Percentiles rank a stretch among this genome's conserved stretches.
Conservation (phyloP, 2,888 invertebrate genomes). For the Parnassius orleans region DNA sequence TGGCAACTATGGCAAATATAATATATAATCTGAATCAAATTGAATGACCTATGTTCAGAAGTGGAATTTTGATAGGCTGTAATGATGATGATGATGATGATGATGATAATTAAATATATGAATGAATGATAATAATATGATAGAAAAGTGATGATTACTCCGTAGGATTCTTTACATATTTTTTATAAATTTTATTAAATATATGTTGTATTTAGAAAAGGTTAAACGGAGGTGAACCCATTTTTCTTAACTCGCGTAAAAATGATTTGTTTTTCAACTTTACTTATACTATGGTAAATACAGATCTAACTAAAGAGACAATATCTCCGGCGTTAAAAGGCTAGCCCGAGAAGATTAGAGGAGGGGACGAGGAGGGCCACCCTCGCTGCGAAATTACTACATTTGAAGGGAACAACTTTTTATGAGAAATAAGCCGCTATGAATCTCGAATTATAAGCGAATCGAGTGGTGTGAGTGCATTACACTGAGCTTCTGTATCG, state of each 20-base stretch:
- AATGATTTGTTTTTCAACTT: constrained; percentile 49
- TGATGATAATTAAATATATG: too few species aligned
- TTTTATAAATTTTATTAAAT: too few species aligned
- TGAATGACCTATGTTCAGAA: too few species aligned
- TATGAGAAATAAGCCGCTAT: constrained; percentile 78
- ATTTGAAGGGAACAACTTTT: constrained; percentile 80
- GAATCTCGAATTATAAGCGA: constrained; percentile 77
- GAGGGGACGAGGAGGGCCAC: constrained; percentile 55
- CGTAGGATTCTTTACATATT: too few species aligned
- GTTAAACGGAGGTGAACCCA: not conserved
- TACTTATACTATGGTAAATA: constrained; percentile 67
- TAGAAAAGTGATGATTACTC: too few species aligned
- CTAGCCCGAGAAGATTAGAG: constrained; percentile 65
- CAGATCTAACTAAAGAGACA: constrained; percentile 79
- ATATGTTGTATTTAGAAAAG: too few species aligned
- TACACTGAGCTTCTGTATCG: constrained; percentile 38
- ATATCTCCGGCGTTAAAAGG: constrained; percentile 79
- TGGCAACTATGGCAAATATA: too few species aligned
- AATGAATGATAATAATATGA: too few species aligned
- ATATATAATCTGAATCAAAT: too few species aligned
- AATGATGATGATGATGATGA: too few species aligned
- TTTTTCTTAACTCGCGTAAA: constrained; percentile 9
- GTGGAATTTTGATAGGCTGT: too few species aligned
- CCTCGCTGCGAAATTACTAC: constrained; percentile 76
- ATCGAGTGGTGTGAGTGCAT: constrained; percentile 54